Conservation (phyloP, 2,888 invertebrate species). For the Hypolimnas misippus region DNA sequence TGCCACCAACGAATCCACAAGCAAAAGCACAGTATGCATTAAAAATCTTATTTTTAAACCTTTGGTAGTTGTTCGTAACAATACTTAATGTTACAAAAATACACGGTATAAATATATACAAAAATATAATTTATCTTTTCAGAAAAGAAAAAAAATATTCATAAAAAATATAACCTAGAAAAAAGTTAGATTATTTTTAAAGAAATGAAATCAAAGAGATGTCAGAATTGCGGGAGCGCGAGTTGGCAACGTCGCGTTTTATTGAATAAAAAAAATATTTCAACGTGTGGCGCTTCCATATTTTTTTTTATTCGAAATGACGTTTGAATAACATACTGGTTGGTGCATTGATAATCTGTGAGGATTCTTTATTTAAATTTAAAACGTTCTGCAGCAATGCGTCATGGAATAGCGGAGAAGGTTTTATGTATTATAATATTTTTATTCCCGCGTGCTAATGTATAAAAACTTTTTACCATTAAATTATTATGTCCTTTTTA, state of each 20-base stretch:
- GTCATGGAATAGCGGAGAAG: conserved; percentile 16
- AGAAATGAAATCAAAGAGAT: not conserved
- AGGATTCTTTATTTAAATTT: conserved; percentile 30
- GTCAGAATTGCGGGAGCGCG: conserved; percentile 48
- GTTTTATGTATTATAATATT: not conserved
- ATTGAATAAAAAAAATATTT: conserved; percentile 42
- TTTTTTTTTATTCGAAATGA: conserved; percentile 35
- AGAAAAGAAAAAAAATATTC: no score
- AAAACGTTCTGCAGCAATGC: conserved; percentile 34
- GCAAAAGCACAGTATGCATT: no score
- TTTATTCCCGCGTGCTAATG: not conserved
- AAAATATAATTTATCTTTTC: no score
- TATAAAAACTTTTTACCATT: not conserved
- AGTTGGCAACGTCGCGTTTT: conserved; percentile 66
- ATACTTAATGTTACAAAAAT: no score
- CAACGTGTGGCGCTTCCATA: conserved; percentile 31
- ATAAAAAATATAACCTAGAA: not conserved
- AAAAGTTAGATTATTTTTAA: conserved; percentile 20
- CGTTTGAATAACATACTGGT: conserved; percentile 35
- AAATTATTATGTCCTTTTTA: not conserved
- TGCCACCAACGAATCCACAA: no score
- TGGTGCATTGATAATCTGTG: conserved; percentile 30
- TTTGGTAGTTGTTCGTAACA: no score
- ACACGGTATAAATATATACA: no score
- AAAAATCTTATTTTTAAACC: no score